phyloP scores from a whole-genome alignment of 1,140 invertebrate genomes.

The Drosophila paulistorum region DNA sequence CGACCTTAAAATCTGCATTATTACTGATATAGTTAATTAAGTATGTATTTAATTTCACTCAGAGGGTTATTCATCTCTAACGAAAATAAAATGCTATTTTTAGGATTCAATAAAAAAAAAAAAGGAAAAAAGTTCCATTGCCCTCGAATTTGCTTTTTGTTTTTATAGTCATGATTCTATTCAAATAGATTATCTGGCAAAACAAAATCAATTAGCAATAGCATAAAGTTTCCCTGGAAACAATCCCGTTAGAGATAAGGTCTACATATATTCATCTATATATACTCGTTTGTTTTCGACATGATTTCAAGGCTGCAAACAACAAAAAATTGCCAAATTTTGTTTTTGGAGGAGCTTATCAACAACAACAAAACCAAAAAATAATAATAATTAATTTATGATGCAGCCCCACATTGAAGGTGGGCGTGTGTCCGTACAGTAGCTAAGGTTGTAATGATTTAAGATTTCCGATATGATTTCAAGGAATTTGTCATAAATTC shows the following conservation, averaged over 20 bases:
- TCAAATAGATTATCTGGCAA: conserved; percentile 36
- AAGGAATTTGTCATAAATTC: conserved; percentile 16
- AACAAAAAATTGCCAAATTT: conserved; percentile 53
- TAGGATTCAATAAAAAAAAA: neutral
- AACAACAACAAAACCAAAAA: conserved; percentile 12
- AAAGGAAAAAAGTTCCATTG: neutral
- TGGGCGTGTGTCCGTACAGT: conserved; percentile 43
- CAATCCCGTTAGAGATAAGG: conserved; percentile 45
- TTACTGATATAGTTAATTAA: too few species aligned
- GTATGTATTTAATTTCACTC: too few species aligned
- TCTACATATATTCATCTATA: neutral
- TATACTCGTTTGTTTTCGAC: conserved; percentile 31
- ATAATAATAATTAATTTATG: conserved; percentile 45
- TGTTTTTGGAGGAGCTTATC: conserved; percentile 56
- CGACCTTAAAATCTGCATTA: too few species aligned
- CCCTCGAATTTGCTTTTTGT: neutral
- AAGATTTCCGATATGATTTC: conserved; percentile 46
- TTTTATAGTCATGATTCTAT: neutral
- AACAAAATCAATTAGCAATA: conserved; percentile 34
- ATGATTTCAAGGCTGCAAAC: conserved; percentile 54
- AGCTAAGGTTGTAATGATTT: conserved; percentile 5
- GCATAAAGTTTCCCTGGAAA: conserved; percentile 34
- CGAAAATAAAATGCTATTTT: conserved; percentile 8
- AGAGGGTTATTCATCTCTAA: neutral
- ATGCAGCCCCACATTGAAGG: conserved; percentile 40